Evolutionary conservation across 1,140 invertebrate species (phyloP), one percentile per base, ranked within the genome.

Genomic region (Nixonia krombeini): DNA sequence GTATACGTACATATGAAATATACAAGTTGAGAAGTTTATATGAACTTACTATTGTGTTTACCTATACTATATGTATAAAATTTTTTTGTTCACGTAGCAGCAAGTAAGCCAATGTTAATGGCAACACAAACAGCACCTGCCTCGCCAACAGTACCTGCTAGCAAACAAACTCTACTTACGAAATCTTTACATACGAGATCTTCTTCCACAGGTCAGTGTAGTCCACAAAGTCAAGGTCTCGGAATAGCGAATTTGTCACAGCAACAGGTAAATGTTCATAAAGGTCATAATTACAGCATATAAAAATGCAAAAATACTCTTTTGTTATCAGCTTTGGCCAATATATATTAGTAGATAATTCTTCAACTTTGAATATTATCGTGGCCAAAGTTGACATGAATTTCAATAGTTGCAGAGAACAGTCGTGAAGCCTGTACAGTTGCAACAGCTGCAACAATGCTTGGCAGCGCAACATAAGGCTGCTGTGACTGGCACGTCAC

Each of bases 391-490:
- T n/a, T n/a, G n/a, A n/a, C n/a, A n/a, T n/a, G n/a, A n/a, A 3
- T 3, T 21, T 21, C 42, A 58, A 70, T 23, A 70, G 66, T 63
- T 70, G 51, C 66, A 70, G 59, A 70, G 66, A 64, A 55, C 66
- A 42, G 66, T 70, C 12, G 66, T 70, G 44, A 70, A 70, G 23
- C 66, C 66, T 35, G 66, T 79, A 28, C 75, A 86, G 70, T 70
- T 87, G 38, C 86, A 87, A 63, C 85, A 86, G 46, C 75, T 86
- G 40, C 85, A 85, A 44, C 81, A 84, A 33, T 83, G 80, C 70
- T 63, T 85, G 45, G 78, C 81, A 37, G 79, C 81, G 17, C 83
- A 84, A 62, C 83, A 85, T 42, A 85, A 85, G 64, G 73, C 81
- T 10, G 73, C 73, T n/a, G 76, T 76, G 15, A 69, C 78, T 13